Base-by-base conservation (phyloP, 2,888 invertebrate genomes). In the Chirona hameri region DNA sequence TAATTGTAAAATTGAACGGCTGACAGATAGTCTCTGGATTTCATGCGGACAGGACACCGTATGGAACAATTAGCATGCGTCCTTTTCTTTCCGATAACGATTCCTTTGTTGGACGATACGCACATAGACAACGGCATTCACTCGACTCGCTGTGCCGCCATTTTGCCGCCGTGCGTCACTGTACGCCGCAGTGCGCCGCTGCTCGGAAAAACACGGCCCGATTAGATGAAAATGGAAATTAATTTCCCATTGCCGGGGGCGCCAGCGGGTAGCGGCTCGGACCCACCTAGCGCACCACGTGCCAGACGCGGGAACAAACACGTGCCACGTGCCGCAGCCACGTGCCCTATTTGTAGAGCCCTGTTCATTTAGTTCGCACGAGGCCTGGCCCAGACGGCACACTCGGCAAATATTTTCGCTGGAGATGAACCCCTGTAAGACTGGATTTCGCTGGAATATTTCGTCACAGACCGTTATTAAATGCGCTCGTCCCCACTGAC, bases 331-430 rank as follows among this genome's bases (percentile, higher is more conserved):
- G 76, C 46, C 46, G 12, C 76, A 12, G 76, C 76, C 76, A 46
- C 76, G 76, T 46, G 39, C 39, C 24, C 18, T 76, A 24, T 76
- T 76, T 76, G 76, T 24, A 76, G 31, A 76, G 46, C 76, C 46
- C 76, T 76, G 76, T 76, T 76, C 76, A 76, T 76, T 76, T 76
- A 76, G 39, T 76, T 76, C 46, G 39, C 76, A 46, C 76, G 76
- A 39, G 76, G 24, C 24, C 72, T 14, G 10, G 46, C 31, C 39
- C 10, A 24, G 27, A 4, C 76, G 76, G 76, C 76, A 46, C 76
- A 46, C 76, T 76, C 46, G 24, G 39, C 12, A 39, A 76, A 76
- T 76, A 76, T 76, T 76, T 76, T 46, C 24, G 46, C 76, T 46
- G 24, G 76, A 46, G 76, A 76, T 76, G 76, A 76, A n/a, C 24